These are phyloP conservation scores for Antennarius maculatus DNA, from an alignment of 2,797 vertebrate species.

Conservation along the genomic window DNA sequence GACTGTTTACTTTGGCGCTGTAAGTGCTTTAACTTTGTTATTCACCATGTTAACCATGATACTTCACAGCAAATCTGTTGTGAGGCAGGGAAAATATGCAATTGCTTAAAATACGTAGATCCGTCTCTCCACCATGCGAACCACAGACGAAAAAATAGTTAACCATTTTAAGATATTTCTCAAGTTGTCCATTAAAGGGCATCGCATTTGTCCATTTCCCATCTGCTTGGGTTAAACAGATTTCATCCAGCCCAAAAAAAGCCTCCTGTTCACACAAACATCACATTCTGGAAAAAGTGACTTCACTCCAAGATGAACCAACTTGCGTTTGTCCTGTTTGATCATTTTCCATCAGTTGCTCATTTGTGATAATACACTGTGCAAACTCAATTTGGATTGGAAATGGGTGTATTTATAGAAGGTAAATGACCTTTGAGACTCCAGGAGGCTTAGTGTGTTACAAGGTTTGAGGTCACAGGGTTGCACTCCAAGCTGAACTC, in stretches of 20 bases:
- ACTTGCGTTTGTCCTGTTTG: conserved; percentile 12
- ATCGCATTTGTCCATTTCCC: conserved; percentile 64
- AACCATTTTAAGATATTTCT: conserved; percentile 71
- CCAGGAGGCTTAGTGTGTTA: background rate
- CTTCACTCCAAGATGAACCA: conserved; percentile 17
- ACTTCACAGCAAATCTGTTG: conserved; percentile 13
- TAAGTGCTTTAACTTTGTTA: conserved; percentile 3
- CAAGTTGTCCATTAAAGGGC: conserved; percentile 66
- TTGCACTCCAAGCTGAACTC: too few species aligned
- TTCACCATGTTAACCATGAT: background rate
- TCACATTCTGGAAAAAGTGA: conserved; percentile 26
- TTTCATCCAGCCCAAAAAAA: conserved; percentile 31
- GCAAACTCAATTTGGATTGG: conserved; percentile 15
- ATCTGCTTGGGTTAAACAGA: conserved; percentile 30
- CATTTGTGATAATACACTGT: conserved; percentile 10
- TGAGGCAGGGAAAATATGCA: background rate
- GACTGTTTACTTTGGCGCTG: conserved; percentile 3
- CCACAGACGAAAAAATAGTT: conserved; percentile 40
- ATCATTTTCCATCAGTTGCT: conserved; percentile 13
- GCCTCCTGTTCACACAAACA: conserved; percentile 45
- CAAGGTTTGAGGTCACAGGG: background rate
- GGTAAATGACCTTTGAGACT: conserved; percentile 2
- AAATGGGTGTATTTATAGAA: conserved; percentile 15
- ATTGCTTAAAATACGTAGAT: conserved; percentile 39
- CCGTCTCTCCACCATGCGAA: conserved; percentile 44